Evolutionary conservation across 2,113 vertebrate genomes (phyloP), one percentile per base, ranked within the genome.

Genomic region (Typhlomys cinereus): DNA sequence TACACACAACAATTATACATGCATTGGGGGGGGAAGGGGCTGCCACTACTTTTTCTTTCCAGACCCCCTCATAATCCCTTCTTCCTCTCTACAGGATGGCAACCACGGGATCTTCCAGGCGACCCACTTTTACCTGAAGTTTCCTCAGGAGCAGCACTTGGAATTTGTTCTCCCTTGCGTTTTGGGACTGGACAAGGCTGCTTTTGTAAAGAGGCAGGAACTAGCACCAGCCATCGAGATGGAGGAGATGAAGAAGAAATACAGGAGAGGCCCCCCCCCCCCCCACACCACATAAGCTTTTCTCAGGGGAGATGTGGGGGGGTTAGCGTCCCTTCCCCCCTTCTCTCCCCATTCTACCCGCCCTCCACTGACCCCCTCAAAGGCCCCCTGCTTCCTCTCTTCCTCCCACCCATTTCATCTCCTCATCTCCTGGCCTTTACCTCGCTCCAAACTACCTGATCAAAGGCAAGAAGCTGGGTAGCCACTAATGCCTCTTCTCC

Each of bases 401-500:
- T 84, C 81, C 95, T 95, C 93, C 85, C 76, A 73, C n/a, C 70
- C 75, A 75, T 61, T 80, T 79, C 79, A 82, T n/a, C n/a, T n/a
- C 79, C 61, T 66, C 61, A 87, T 89, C 85, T 94, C 94, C 95
- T 83, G 79, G 85, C 88, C 76, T 48, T 91, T 67, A 80, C 92
- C 80, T 92, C 94, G 87, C 95, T 96, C 92, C 95, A 97, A 89
- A 95, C 92, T 87, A 83, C 89, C 87, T 91, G 95, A 96, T 97
- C 96, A 95, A 96, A 96, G 96, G 92, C 94, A 92, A 91, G 95
- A 81, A 86, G 74, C 70, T 87, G 71, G 84, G 83, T n/a, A 92
- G 94, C 75, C 66, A 87, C 92, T 84, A 95, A 94, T 61, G 75
- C 66, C 74, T 78, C 89, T 81, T 85, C 48, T 93, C 91, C 71